These are phyloP conservation scores for Manacus vitellinus DNA, from an alignment of 2,113 vertebrate genomes.

Conservation along the genomic window DNA sequence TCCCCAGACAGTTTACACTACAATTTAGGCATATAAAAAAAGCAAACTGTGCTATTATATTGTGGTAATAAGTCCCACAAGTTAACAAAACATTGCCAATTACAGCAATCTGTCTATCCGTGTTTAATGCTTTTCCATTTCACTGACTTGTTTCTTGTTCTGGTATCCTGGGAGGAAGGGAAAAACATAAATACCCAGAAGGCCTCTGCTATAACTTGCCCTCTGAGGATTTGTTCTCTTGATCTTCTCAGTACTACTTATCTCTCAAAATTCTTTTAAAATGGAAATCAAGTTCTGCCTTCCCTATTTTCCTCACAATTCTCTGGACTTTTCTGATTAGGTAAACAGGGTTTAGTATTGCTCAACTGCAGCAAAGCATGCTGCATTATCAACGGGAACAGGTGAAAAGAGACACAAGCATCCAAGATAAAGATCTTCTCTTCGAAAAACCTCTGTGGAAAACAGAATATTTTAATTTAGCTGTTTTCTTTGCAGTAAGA, in stretches of 20 bases:
- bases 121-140: slow-evolving; percentile 29
- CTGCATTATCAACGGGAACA: neutral
- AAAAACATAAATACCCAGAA: slow-evolving; percentile 31
- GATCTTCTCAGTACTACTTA: slow-evolving; percentile 7
- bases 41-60: neutral
- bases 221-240: slow-evolving; percentile 45
- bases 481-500: neutral
- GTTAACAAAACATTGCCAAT: slow-evolving; percentile 53
- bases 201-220: neutral
- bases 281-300: neutral
- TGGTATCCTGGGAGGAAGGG: neutral
- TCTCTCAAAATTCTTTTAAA: neutral
- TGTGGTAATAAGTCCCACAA: neutral
- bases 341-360: neutral
- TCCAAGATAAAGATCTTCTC: neutral
- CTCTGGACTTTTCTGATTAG: neutral
- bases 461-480: neutral
- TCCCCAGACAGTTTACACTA: neutral
- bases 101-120: neutral
- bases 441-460: neutral
- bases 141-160: neutral
- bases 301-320: neutral
- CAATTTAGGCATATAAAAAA: neutral
- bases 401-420: neutral
- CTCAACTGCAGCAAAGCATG: neutral